A percentile compares a stretch with the other conserved stretches of the same genome.
These are phyloP conservation scores for Eupristina koningsbergeri DNA, from an alignment of 1,140 invertebrate genomes.

Conservation along the genomic window DNA sequence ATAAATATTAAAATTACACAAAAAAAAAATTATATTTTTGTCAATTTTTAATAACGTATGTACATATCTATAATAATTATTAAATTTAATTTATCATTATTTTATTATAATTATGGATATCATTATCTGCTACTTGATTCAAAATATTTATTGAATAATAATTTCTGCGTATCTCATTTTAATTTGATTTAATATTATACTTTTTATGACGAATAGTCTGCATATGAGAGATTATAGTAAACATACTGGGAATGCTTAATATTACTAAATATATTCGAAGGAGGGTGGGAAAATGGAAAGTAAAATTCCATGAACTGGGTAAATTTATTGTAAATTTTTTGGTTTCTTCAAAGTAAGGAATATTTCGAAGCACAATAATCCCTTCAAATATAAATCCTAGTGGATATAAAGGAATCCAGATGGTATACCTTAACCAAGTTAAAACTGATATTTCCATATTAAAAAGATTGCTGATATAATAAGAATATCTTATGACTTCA, in stretches of 20 bases:
- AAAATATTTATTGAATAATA: no score
- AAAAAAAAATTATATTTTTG: no score
- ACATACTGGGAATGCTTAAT: conserved; percentile 82
- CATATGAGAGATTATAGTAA: conserved; percentile 87
- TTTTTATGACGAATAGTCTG: conserved; percentile 78
- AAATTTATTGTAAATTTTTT: conserved; percentile 82
- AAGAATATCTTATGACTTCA: conserved; percentile 92
- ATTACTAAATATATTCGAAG: conserved; percentile 86
- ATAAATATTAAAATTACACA: no score
- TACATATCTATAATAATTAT: no score
- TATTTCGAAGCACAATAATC: conserved; percentile 84
- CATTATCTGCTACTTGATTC: no score
- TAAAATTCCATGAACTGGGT: conserved; percentile 89
- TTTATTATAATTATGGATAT: no score
- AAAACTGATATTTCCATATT: conserved; percentile 83
- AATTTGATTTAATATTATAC: conserved; percentile 67
- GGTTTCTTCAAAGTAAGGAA: conserved; percentile 92
- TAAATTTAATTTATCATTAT: no score
- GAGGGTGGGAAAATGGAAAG: conserved; percentile 88
- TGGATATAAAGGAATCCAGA: conserved; percentile 95
- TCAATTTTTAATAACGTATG: no score
- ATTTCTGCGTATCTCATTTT: no score
- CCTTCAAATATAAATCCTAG: conserved; percentile 91
- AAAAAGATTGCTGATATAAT: conserved; percentile 79
- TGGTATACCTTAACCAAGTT: conserved; percentile 93